A percentile compares a stretch with the other conserved stretches of the same genome.
phyloP scores from a whole-genome alignment of 2,113 vertebrate species.

The Pteronura brasiliensis region DNA sequence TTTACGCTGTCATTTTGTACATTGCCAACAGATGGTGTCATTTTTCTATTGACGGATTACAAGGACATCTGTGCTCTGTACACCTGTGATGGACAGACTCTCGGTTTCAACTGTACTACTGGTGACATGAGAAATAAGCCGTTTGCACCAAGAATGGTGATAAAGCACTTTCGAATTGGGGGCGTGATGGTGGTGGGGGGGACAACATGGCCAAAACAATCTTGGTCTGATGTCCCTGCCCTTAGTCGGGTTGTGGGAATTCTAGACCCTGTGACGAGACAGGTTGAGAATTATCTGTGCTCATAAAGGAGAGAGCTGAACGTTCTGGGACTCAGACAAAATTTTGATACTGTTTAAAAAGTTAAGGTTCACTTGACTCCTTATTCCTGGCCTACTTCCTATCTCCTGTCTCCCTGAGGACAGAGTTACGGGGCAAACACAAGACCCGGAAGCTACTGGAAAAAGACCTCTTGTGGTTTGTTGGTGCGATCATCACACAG shows the following conservation, averaged over 20 bases:
- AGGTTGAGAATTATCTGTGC: not conserved
- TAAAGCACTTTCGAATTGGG: not conserved
- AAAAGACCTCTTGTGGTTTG: not conserved
- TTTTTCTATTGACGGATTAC: slow-evolving; percentile 60
- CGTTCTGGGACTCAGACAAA: not conserved
- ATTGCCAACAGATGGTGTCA: slow-evolving; percentile 74
- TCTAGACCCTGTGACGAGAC: not conserved
- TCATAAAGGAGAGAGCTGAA: not conserved
- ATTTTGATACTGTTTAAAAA: not conserved
- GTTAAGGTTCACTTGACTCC: not conserved
- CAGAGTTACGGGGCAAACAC: not conserved
- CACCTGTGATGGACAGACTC: not conserved
- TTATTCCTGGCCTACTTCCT: not conserved
- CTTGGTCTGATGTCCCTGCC: not conserved
- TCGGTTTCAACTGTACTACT: not conserved
- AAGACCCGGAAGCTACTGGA: not conserved
- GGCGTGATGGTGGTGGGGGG: too few relatives aligned
- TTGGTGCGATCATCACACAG: not conserved
- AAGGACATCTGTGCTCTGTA: slow-evolving; percentile 16
- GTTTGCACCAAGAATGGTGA: not conserved
- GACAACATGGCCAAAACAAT: not conserved
- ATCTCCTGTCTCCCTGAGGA: not conserved
- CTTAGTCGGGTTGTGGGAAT: not conserved
- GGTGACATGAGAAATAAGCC: not conserved
- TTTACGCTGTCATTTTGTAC: slow-evolving; percentile 39